A percentile compares a stretch with the other conserved stretches of the same genome.
Evolutionary conservation across 2,888 invertebrate genomes (phyloP).

Genomic region (Plagiodera versicolora): DNA sequence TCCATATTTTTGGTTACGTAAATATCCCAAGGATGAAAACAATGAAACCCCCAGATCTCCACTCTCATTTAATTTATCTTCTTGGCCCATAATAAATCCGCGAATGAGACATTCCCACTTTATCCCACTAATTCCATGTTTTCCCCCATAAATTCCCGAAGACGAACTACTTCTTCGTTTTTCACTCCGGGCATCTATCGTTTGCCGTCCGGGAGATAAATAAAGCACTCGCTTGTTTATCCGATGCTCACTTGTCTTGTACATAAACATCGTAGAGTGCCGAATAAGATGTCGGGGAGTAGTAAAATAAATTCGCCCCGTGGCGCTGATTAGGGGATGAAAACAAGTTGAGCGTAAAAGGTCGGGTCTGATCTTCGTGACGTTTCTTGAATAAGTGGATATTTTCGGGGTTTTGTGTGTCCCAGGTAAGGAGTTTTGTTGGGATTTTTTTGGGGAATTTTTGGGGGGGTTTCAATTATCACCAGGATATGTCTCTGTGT

Average conservation of each 20-base stretch:
- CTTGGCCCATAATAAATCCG: too few relatives aligned
- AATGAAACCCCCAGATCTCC: too few relatives aligned
- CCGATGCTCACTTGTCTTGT: constrained; percentile 5
- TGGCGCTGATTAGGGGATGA: constrained; percentile 5
- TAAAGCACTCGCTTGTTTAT: constrained; percentile 7
- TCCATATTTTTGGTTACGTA: too few relatives aligned
- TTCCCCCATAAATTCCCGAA: background rate
- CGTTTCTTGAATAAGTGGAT: constrained; percentile 8
- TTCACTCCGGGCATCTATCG: background rate
- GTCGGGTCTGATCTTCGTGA: background rate
- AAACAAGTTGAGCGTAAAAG: background rate
- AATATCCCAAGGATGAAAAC: too few relatives aligned
- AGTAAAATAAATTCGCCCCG: constrained; percentile 9
- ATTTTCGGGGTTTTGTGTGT: background rate
- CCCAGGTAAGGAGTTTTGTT: too few relatives aligned
- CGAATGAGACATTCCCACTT: too few relatives aligned
- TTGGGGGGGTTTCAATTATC: too few relatives aligned
- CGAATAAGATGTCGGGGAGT: background rate
- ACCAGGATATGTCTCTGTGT: too few relatives aligned
- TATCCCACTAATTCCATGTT: too few relatives aligned
- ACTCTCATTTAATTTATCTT: too few relatives aligned
- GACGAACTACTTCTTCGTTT: background rate
- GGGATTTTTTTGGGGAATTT: too few relatives aligned
- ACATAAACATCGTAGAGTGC: constrained; percentile 5
- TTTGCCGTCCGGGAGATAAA: background rate